Evolutionary conservation across 2,888 invertebrate genomes (phyloP), one percentile per base, ranked within the genome.

Genomic region (Papilio protenor): DNA sequence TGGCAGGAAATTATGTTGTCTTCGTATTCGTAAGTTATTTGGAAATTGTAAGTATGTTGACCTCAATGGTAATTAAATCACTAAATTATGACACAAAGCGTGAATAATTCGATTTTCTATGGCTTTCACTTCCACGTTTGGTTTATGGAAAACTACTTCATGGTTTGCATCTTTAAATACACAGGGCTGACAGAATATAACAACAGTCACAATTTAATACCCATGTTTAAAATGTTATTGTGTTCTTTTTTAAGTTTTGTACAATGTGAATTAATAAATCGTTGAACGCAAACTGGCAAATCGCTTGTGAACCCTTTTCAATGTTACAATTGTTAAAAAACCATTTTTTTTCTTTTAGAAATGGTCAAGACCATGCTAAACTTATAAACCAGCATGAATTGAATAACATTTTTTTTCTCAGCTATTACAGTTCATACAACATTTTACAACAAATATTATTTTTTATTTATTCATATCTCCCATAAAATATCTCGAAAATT

Each of bases 151-250:
- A 66, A 75, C 66, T 27, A 64, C 49, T 45, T 27, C 18, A 45
- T 52, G 40, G 49, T n/a, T 21, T 18, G 23, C 23, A 45, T 57
- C 45, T 21, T 73, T 18, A 18, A 11, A 12, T 59, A 27, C 4
- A 33, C 21, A 76, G 76, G 76, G 76, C n/a, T 76, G 76, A 1
- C 70, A 59, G 27, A 74, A 52, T 27, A n/a, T 21, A 61, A 61
- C 5, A 23, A 6, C 8, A 8, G 40, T 40, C 27, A 40, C 40
- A 40, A 40, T 40, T 8, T 40, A 40, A 8, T 8, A 5, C 0
- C 40, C 5, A 0, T 40, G 5, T 40, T 40, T 33, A 33, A 5
- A 33, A 4, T 33, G 5, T 33, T 5, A 4, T 33, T 33, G 33
- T 33, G 33, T 33, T 33, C n/a, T n/a, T 8, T 40, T 40, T 40